A percentile compares a stretch with the other conserved stretches of the same genome.
Evolutionary conservation across 2,888 invertebrate species (phyloP).

Genomic region (Ophion ellenae): DNA sequence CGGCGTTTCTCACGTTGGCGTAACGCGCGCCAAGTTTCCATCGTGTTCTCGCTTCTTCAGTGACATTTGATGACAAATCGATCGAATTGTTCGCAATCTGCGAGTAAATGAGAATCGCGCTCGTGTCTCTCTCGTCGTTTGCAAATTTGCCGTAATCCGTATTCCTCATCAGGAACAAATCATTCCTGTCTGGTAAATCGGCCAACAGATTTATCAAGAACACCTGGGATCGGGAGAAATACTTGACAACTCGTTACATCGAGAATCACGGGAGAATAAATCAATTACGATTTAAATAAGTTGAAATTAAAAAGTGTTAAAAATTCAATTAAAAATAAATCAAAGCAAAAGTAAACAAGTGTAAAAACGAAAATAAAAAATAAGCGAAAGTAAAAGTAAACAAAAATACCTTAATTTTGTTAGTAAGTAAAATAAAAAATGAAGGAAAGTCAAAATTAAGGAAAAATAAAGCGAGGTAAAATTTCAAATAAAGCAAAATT

Average conservation of each 20-base stretch:
- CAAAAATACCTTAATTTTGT: too few species aligned
- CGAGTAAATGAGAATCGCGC: conserved; percentile 27
- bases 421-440: too few species aligned
- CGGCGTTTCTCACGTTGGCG: conserved; percentile 72
- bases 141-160: conserved; percentile 13
- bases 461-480: background rate
- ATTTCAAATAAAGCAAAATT: background rate
- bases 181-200: conserved; percentile 26
- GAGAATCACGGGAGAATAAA: background rate
- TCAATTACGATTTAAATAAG: background rate
- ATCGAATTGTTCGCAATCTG: conserved; percentile 39
- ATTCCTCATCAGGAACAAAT: background rate
- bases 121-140: conserved; percentile 9
- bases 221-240: conserved; percentile 64
- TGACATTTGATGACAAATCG: conserved; percentile 35
- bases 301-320: background rate
- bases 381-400: too few species aligned
- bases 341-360: too few species aligned
- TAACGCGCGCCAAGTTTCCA: conserved; percentile 66
- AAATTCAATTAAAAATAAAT: background rate
- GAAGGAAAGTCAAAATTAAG: background rate
- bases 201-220: conserved; percentile 72
- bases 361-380: background rate
- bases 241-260: background rate
- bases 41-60: conserved; percentile 62